Evolutionary conservation across 2,113 vertebrate genomes (phyloP).

Genomic region (Peucedramus taeniatus): DNA sequence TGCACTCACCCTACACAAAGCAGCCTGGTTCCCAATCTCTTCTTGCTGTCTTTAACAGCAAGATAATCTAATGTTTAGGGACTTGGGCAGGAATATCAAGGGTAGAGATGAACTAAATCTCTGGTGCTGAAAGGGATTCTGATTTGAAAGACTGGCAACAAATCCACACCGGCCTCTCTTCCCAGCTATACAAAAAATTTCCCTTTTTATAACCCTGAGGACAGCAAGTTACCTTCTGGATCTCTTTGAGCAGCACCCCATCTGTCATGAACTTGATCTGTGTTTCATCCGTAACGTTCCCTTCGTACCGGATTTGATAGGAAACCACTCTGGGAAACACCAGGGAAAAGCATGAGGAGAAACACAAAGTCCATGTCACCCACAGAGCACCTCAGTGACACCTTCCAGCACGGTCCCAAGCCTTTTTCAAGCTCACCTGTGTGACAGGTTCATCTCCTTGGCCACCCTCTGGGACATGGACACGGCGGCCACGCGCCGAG

Average conservation of each 20-base stretch:
- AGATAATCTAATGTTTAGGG: neutral
- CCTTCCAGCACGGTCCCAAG: neutral
- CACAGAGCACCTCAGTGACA: neutral
- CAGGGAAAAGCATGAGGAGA: neutral
- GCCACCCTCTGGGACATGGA: conserved; percentile 95
- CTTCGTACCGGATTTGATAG: conserved; percentile 94
- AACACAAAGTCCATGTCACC: neutral
- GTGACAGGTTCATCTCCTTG: conserved; percentile 91
- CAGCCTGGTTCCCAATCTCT: neutral
- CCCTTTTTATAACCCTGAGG: neutral
- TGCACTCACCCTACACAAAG: rapidly evolving
- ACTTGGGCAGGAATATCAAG: neutral
- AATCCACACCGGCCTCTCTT: neutral
- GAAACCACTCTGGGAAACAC: conserved; percentile 82
- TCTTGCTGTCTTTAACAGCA: neutral
- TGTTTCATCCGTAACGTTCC: conserved; percentile 87
- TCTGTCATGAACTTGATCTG: conserved; percentile 98
- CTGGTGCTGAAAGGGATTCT: neutral
- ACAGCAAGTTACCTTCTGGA: conserved; percentile 84
- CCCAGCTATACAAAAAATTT: neutral
- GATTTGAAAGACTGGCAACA: neutral
- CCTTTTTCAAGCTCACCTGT: conserved; percentile 68
- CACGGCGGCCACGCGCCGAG: conserved; percentile 90
- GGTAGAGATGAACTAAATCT: neutral
- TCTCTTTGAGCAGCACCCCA: conserved; percentile 92